Evolutionary conservation across 2,888 invertebrate genomes (phyloP), one percentile per base, ranked within the genome.

Genomic region (Peribatodes rhomboidaria): DNA sequence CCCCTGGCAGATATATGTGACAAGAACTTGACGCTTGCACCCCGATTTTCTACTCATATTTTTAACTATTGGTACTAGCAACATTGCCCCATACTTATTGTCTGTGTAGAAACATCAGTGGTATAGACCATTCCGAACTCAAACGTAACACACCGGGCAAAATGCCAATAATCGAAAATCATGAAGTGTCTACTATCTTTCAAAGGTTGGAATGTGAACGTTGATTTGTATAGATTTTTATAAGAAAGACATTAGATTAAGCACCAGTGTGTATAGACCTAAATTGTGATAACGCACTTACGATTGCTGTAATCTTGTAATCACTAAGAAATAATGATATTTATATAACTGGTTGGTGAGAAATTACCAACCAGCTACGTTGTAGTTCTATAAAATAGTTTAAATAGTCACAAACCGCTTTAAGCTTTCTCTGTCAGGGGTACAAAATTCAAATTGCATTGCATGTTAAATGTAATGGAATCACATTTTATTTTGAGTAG

Each of bases 381-480:
- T n/a, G n/a, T n/a, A n/a, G n/a, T n/a, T n/a, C n/a, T n/a, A 47
- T n/a, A 27, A 47, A n/a, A 6, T 1, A n/a, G 7, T n/a, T 47
- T 14, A 2, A 2, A 7, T 8, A 54, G 57, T 60, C 42, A 56
- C 58, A 53, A 52, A 50, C 14, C 31, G 31, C 27, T 31, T 47
- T 8, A 13, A 37, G 13, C 13, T 8, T 27, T 4, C n/a, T 13
- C 18, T 58, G 41, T 61, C 47, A 31, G 63, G 60, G 67, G 65
- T 10, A 33, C 27, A 42, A 54, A 37, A n/a, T 71, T 52, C 52
- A 42, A 22, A 47, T 42, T 61, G 67, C 59, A 46, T 42, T 47
- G 65, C 61, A 65, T 61, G 58, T 13, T 62, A 37, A 58, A n/a
- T 65, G 42, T 55, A 54, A 20, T 39, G 57, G 35, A 42, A 61